Conservation (phyloP, 2,797 vertebrate species). For the Thaleichthys pacificus region DNA sequence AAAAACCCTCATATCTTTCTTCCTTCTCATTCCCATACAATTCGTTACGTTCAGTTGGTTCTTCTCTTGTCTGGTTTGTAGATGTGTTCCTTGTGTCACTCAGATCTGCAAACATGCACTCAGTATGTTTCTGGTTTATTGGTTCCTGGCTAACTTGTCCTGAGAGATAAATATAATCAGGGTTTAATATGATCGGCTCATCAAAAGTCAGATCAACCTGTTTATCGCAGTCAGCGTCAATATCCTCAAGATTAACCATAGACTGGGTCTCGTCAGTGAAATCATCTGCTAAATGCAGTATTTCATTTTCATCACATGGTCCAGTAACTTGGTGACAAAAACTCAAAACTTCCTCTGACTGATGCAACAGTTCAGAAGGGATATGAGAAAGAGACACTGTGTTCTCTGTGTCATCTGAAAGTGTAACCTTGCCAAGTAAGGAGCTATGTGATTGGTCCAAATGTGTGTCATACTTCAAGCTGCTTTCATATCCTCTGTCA, state of each 20-base stretch:
- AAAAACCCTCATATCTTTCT: not conserved
- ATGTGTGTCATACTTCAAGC: too few relatives aligned
- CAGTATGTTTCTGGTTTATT: not conserved
- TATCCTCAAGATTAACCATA: not conserved
- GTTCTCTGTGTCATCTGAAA: conserved; percentile 24
- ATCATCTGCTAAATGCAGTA: not conserved
- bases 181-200: not conserved
- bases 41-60: not conserved
- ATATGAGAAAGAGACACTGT: not conserved
- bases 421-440: conserved; percentile 15
- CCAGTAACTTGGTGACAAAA: not conserved
- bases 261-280: conserved; percentile 8
- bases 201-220: conserved; percentile 7
- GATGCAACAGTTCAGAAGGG: not conserved
- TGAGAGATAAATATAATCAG: not conserved
- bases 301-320: conserved; percentile 9
- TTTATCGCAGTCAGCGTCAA: conserved; percentile 6
- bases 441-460: conserved; percentile 9
- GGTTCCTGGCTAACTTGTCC: not conserved
- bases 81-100: not conserved
- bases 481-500: too few relatives aligned
- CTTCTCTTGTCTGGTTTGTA: not conserved
- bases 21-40: not conserved
- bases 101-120: not conserved
- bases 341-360: conserved; percentile 10